Percentiles rank a stretch among this genome's conserved stretches.
Conservation (phyloP, 1,140 invertebrate species). For the Bombus sylvicola region DNA sequence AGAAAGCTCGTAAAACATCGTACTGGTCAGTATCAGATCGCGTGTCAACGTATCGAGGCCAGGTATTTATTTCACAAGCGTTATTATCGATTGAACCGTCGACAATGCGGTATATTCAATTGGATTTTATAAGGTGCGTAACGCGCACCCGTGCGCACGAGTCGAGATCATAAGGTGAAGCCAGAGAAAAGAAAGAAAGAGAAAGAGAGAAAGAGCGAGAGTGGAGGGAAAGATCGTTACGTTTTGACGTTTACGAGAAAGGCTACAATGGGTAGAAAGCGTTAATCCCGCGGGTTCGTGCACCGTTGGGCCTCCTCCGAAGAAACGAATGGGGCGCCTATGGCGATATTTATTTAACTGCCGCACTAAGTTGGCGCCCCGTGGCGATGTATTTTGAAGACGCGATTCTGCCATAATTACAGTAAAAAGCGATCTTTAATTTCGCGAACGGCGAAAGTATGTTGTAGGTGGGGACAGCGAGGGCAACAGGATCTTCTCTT, state of each 20-base stretch:
- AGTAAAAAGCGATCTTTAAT: slow-evolving; percentile 75
- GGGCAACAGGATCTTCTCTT: not conserved
- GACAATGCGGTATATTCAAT: slow-evolving; percentile 54
- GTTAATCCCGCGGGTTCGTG: slow-evolving; percentile 53
- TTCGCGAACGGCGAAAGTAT: slow-evolving; percentile 60
- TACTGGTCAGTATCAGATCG: not conserved
- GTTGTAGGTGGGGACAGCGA: slow-evolving; percentile 35
- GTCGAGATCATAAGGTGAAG: not conserved
- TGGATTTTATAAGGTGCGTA: slow-evolving; percentile 58
- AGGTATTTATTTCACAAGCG: slow-evolving; percentile 2
- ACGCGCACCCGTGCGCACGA: slow-evolving; percentile 38
- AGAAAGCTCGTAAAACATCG: slow-evolving; percentile 12
- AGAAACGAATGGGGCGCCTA: slow-evolving; percentile 67
- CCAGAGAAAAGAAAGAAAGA: not conserved
- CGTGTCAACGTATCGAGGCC: not conserved
- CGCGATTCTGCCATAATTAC: slow-evolving; percentile 75
- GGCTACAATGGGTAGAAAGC: slow-evolving; percentile 66
- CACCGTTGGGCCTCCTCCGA: slow-evolving; percentile 62
- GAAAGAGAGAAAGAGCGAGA: not conserved
- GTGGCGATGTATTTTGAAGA: slow-evolving; percentile 72
- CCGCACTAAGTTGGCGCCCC: slow-evolving; percentile 73
- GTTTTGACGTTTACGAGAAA: slow-evolving; percentile 55
- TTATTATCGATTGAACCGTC: slow-evolving; percentile 26
- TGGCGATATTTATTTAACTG: slow-evolving; percentile 77
- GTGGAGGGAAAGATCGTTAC: slow-evolving; percentile 26